phyloP scores from a whole-genome alignment of 1,140 invertebrate genomes.

The Pogonomyrmex barbatus region DNA sequence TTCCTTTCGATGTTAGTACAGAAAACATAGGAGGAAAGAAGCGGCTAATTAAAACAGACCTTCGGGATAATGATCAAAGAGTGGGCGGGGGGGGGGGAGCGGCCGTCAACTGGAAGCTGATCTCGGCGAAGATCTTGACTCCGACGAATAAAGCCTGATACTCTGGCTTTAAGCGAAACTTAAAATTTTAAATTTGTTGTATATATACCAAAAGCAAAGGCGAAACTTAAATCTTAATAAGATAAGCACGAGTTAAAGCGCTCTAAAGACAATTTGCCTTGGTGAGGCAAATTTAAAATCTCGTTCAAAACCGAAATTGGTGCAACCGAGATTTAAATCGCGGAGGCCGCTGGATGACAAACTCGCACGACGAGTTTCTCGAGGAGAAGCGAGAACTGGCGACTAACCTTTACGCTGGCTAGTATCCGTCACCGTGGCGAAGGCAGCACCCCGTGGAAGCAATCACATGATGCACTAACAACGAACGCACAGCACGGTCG shows the following conservation, averaged over 20 bases:
- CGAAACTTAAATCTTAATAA: too few species aligned
- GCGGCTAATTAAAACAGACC: constrained; percentile 7
- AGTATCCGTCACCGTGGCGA: constrained; percentile 65
- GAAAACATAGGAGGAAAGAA: background rate
- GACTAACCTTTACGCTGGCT: constrained; percentile 65
- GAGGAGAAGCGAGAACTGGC: background rate
- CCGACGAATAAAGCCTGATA: too few species aligned
- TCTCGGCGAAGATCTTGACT: background rate
- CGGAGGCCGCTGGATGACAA: background rate
- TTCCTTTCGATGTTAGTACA: background rate
- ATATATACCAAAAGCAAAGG: too few species aligned
- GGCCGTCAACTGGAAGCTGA: background rate
- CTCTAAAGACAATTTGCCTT: too few species aligned
- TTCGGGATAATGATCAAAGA: background rate
- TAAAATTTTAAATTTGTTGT: too few species aligned
- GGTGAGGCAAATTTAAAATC: too few species aligned
- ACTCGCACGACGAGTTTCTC: too few species aligned
- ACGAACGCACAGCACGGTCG: constrained; percentile 31
- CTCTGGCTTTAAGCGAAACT: too few species aligned
- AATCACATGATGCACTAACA: constrained; percentile 78
- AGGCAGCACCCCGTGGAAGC: constrained; percentile 52
- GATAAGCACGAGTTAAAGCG: too few species aligned
- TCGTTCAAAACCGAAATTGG: too few species aligned
- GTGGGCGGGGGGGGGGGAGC: background rate
- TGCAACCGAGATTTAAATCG: background rate